Percentiles rank a stretch among this genome's conserved stretches.
These are phyloP conservation scores for Microtus montanus DNA, from an alignment of 2,113 vertebrate species.

Conservation along the genomic window DNA sequence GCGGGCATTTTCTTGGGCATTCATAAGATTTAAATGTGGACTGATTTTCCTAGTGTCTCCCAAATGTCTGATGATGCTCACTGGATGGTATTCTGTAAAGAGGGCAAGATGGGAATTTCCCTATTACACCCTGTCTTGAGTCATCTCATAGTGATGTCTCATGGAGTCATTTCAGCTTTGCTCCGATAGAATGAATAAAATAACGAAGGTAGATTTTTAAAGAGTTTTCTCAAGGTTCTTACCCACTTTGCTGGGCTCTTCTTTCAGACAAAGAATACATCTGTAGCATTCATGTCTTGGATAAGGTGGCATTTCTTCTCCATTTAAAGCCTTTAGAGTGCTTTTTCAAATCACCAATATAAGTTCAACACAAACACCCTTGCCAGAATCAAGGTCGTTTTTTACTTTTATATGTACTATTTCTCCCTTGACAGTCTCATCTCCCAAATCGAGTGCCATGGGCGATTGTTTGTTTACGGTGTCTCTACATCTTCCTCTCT, in stretches of 20 bases:
- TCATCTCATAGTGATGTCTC: neutral
- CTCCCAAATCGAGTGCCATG: slow-evolving; percentile 41
- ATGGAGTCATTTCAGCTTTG: fast-evolving
- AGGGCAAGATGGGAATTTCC: fast-evolving
- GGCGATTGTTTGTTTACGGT: slow-evolving; percentile 51
- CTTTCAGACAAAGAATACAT: neutral
- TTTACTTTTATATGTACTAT: slow-evolving; percentile 41
- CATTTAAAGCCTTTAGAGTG: neutral
- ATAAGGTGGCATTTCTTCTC: neutral
- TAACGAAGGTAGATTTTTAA: neutral
- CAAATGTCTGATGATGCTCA: neutral
- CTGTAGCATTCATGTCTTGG: neutral
- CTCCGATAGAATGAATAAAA: neutral
- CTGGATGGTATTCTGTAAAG: fast-evolving
- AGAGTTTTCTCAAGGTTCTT: neutral
- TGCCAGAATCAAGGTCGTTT: slow-evolving; percentile 1
- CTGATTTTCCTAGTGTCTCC: fast-evolving
- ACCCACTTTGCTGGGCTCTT: neutral
- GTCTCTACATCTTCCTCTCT: slow-evolving; percentile 47
- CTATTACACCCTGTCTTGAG: fast-evolving
- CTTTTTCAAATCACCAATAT: neutral
- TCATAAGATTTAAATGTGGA: neutral
- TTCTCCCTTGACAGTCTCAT: slow-evolving; percentile 73
- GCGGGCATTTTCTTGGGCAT: neutral
- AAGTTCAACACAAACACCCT: slow-evolving; percentile 24